A percentile compares a stretch with the other conserved stretches of the same genome.
Evolutionary conservation across 2,113 vertebrate species (phyloP).

Genomic region (Eulemur macaco): DNA sequence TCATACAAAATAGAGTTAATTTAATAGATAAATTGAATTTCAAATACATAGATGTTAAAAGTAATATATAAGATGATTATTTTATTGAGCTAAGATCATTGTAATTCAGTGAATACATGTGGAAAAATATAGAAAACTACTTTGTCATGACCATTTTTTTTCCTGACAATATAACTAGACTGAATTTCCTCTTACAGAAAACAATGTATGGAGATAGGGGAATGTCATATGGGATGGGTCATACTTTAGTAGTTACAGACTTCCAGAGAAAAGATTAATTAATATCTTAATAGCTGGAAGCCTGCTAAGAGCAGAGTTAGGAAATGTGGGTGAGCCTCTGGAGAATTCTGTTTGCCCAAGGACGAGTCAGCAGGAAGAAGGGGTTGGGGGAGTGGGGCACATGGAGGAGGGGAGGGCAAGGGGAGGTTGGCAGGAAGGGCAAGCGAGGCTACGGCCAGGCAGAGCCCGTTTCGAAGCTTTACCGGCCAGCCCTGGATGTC

Average conservation of each 20-base stretch:
- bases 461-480: neutral
- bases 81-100: neutral
- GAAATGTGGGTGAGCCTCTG: neutral
- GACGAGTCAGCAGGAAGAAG: neutral
- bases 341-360: neutral
- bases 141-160: neutral
- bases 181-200: conserved; percentile 28
- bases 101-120: conserved; percentile 10
- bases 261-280: neutral
- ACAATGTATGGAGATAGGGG: neutral
- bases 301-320: neutral
- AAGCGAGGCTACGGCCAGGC: neutral
- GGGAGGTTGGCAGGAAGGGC: no score
- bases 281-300: neutral
- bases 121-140: conserved; percentile 8
- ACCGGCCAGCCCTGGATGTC: fast-evolving
- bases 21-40: conserved; percentile 7
- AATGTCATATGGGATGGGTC: neutral
- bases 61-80: conserved; percentile 7
- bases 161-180: neutral
- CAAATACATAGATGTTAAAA: conserved; percentile 2
- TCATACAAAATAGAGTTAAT: conserved; percentile 10
- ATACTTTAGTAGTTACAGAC: neutral
- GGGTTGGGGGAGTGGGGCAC: no score
- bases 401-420: neutral